Percentiles rank a stretch among this genome's conserved stretches.
Evolutionary conservation across 2,113 vertebrate genomes (phyloP).

Genomic region (Phalacrocorax aristotelis): DNA sequence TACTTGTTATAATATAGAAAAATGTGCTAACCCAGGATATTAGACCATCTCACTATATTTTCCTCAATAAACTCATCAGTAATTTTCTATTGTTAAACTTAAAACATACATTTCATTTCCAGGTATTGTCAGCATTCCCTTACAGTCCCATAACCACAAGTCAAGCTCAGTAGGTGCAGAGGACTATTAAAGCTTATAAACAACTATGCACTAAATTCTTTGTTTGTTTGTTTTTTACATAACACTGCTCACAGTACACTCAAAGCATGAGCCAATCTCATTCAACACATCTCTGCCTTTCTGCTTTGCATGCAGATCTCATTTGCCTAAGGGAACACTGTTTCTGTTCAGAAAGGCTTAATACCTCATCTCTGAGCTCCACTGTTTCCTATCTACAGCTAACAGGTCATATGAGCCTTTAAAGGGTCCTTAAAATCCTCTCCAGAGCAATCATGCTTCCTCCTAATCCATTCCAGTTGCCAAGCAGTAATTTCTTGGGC

Average conservation of each 20-base stretch:
- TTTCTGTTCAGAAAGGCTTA: constrained; percentile 12
- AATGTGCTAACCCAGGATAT: neutral
- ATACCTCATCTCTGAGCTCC: neutral
- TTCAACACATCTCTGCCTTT: neutral
- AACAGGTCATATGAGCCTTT: constrained; percentile 8
- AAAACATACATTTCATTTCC: neutral
- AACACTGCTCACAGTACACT: neutral
- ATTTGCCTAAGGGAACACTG: neutral
- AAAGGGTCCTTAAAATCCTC: constrained; percentile 33
- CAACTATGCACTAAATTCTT: neutral
- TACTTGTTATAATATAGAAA: neutral
- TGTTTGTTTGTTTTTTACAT: neutral
- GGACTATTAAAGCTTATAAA: neutral
- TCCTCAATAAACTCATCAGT: neutral
- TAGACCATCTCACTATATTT: neutral
- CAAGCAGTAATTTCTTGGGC: constrained; percentile 16
- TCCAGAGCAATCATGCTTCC: constrained; percentile 11
- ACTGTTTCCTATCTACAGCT: constrained; percentile 16
- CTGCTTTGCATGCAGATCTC: neutral
- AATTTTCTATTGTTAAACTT: neutral
- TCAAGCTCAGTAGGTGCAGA: neutral
- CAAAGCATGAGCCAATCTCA: neutral
- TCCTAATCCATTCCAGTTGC: constrained; percentile 11
- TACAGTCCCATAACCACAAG: neutral
- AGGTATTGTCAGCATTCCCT: neutral